Percentiles rank a stretch among this genome's conserved stretches.
Evolutionary conservation across 2,113 vertebrate species (phyloP).

Genomic region (human (Homo sapiens)): GRCh38 chr17:71661501-71662000

Average conservation of each 20-base stretch:
- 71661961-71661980: too few species aligned
- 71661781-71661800: not conserved
- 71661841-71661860: too few species aligned
- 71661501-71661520: not conserved
- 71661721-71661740: conserved; percentile 38
- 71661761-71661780: not conserved
- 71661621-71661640: not conserved
- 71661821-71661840: not conserved
- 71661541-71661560: not conserved
- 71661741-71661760: conserved; percentile 40
- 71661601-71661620: not conserved
- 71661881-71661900: too few species aligned
- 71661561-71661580: not conserved
- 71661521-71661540: not conserved
- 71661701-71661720: not conserved
- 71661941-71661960: too few species aligned
- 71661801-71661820: conserved; percentile 5
- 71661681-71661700: conserved; percentile 23
- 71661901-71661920: too few species aligned
- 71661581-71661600: not conserved
- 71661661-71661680: not conserved
- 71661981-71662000: too few species aligned
- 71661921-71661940: too few species aligned
- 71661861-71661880: too few species aligned
- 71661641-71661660: conserved; percentile 30